These are phyloP conservation scores for Picus viridis DNA, from an alignment of 2,797 vertebrate genomes.

Conservation along the genomic window DNA sequence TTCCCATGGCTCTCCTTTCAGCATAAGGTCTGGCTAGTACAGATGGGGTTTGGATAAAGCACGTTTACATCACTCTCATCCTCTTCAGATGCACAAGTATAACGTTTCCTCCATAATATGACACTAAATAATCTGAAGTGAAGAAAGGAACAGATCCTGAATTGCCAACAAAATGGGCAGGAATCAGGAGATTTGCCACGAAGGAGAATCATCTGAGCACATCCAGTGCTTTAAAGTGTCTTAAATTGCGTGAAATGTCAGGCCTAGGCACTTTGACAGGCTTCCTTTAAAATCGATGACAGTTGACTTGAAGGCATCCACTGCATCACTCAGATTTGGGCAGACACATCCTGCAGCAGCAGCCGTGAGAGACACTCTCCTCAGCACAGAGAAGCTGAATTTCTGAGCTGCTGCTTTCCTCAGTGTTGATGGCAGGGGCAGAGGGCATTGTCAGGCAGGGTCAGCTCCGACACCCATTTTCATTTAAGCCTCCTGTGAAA, in stretches of 20 bases:
- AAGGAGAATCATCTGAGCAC: background rate
- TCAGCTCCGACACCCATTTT: background rate
- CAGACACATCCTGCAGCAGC: background rate
- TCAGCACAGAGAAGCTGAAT: background rate
- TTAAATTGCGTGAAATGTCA: conserved; percentile 8
- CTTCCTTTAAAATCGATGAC: conserved; percentile 31
- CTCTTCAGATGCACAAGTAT: background rate
- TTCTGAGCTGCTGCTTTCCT: background rate
- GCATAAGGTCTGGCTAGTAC: background rate
- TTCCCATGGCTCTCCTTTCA: background rate
- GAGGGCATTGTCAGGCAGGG: background rate
- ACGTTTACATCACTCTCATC: background rate
- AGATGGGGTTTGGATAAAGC: background rate
- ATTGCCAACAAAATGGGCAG: background rate
- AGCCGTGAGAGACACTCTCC: background rate
- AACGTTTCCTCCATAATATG: background rate
- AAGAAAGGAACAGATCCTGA: conserved; percentile 5
- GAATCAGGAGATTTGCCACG: background rate
- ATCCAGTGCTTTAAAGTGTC: background rate
- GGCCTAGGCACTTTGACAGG: conserved; percentile 30
- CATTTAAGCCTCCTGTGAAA: background rate
- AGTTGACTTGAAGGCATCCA: conserved; percentile 10
- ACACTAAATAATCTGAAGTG: background rate
- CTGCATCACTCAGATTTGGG: background rate
- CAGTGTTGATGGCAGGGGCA: background rate